phyloP scores from a whole-genome alignment of 1,140 invertebrate genomes.

The Agrypnia vestita region DNA sequence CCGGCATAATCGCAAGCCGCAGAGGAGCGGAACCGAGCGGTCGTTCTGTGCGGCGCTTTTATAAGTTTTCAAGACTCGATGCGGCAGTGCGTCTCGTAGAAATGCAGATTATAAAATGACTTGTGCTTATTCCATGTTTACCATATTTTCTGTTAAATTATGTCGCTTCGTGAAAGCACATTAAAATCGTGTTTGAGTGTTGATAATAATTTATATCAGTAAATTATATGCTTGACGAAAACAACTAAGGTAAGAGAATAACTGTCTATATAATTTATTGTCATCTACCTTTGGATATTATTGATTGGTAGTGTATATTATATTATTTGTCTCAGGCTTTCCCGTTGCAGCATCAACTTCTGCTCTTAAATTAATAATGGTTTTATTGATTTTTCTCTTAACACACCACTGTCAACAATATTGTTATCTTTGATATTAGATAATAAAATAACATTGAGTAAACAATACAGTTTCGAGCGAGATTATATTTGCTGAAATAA shows the following conservation, averaged over 20 bases:
- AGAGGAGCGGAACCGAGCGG: neutral
- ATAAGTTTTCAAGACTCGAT: slow-evolving; percentile 5
- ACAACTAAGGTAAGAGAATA: slow-evolving; percentile 5
- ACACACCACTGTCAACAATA: neutral
- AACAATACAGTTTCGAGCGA: too few species aligned
- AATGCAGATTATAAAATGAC: slow-evolving; percentile 29
- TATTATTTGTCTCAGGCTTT: neutral
- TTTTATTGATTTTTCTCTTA: slow-evolving; percentile 19
- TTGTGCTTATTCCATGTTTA: slow-evolving; percentile 22
- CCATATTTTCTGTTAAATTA: slow-evolving; percentile 8
- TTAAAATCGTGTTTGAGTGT: slow-evolving; percentile 17
- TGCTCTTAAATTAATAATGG: neutral
- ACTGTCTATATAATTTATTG: neutral
- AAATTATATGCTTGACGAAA: slow-evolving; percentile 6
- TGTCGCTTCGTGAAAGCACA: slow-evolving; percentile 2
- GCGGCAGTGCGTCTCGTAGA: neutral
- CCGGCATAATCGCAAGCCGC: slow-evolving; percentile 13
- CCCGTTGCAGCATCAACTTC: neutral
- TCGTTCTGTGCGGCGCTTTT: neutral
- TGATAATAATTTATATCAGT: slow-evolving; percentile 11
- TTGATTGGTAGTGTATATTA: slow-evolving; percentile 5
- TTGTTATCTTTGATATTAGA: too few species aligned
- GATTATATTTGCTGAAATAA: too few species aligned
- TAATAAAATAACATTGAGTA: too few species aligned
- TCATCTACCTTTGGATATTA: slow-evolving; percentile 3